Evolutionary conservation across 2,113 vertebrate genomes (phyloP).

Genomic region (Rhinogobius similis): DNA sequence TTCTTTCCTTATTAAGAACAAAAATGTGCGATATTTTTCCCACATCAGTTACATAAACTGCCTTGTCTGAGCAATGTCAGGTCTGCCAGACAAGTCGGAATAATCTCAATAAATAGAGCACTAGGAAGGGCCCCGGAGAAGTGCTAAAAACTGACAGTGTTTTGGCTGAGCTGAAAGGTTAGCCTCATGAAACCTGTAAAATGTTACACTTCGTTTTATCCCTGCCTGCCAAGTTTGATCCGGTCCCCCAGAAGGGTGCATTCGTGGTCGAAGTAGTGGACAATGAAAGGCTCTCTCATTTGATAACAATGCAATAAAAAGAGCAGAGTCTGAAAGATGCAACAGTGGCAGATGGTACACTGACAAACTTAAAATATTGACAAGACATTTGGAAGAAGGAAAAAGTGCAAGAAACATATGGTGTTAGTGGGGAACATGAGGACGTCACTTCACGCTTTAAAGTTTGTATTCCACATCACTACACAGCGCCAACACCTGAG

Average conservation of each 20-base stretch:
- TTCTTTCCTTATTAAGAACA: neutral
- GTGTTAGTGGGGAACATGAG: neutral
- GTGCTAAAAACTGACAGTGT: slow-evolving; percentile 1
- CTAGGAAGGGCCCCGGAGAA: neutral
- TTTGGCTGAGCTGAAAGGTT: neutral
- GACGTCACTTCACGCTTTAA: neutral
- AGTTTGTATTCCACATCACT: neutral
- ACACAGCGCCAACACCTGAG: neutral
- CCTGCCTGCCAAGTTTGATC: neutral
- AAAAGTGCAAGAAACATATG: neutral
- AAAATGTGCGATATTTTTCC: neutral
- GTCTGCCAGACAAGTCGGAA: neutral
- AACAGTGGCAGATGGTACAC: neutral
- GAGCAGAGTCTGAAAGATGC: neutral
- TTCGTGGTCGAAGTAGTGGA: neutral
- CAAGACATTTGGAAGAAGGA: neutral
- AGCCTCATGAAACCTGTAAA: neutral
- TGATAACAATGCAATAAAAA: neutral
- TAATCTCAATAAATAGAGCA: neutral
- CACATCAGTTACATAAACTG: neutral
- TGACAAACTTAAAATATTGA: neutral
- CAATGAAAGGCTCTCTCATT: neutral
- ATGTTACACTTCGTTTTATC: neutral
- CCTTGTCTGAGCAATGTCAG: neutral
- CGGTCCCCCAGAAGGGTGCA: neutral